phyloP scores from a whole-genome alignment of 92 coral and sea anemone genomes.

The Siderastrea siderea region DNA sequence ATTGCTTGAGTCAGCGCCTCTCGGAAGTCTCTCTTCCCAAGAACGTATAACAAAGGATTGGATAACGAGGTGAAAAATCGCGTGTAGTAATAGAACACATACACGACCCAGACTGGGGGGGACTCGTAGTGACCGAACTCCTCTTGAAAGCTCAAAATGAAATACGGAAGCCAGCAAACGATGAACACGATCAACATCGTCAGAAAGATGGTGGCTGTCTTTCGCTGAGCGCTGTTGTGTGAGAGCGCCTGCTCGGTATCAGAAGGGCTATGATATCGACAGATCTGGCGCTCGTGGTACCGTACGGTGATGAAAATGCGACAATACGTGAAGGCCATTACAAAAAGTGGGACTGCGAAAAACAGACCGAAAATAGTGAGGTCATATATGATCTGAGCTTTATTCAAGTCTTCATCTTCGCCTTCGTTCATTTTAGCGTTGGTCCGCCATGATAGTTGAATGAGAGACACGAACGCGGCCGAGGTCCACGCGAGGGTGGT shows the following conservation, averaged over 20 bases:
- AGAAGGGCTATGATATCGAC: constrained; percentile 44
- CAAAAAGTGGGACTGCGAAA: constrained; percentile 52
- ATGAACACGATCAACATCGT: constrained; percentile 68
- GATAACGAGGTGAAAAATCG: constrained; percentile 75
- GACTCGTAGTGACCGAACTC: background rate
- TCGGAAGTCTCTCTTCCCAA: constrained; percentile 81
- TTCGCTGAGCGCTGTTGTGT: constrained; percentile 68
- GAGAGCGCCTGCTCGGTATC: constrained; percentile 13
- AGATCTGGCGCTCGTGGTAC: constrained; percentile 53
- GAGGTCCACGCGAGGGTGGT: constrained; percentile 50
- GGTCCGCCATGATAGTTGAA: constrained; percentile 67
- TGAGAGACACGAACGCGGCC: constrained; percentile 51
- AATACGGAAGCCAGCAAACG: constrained; percentile 81
- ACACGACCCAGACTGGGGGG: constrained; percentile 64
- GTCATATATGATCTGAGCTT: constrained; percentile 43
- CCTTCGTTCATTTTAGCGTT: constrained; percentile 22
- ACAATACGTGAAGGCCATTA: constrained; percentile 52
- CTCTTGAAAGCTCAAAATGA: constrained; percentile 56
- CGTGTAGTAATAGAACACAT: constrained; percentile 72
- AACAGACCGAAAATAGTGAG: constrained; percentile 32
- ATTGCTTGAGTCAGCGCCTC: constrained; percentile 48
- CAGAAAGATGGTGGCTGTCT: constrained; percentile 72
- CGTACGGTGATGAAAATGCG: constrained; percentile 63
- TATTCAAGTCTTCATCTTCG: background rate
- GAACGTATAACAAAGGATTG: constrained; percentile 75